These are phyloP conservation scores for Hyposoter dolosus DNA, from an alignment of 2,888 invertebrate species.

Conservation along the genomic window DNA sequence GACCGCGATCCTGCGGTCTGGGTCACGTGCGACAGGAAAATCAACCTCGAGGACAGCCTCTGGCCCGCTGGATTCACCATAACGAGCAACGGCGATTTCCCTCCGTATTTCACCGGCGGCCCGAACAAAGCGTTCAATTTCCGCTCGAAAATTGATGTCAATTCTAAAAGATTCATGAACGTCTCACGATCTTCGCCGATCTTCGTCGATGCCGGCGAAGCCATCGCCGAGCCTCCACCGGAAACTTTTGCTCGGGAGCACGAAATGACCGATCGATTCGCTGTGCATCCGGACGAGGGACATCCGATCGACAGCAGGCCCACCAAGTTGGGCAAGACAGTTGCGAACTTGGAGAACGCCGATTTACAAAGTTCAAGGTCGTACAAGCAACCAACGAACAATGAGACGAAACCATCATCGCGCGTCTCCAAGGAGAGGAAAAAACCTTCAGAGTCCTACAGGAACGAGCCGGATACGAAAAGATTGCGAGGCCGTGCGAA, in stretches of 20 bases:
- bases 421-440: conserved; percentile 4
- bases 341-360: background rate
- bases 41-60: conserved; percentile 65
- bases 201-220: conserved; percentile 46
- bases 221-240: conserved; percentile 30
- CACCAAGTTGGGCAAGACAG: conserved; percentile 23
- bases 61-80: conserved; percentile 53
- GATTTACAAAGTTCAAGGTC: background rate
- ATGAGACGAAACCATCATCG: background rate
- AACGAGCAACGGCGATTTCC: conserved; percentile 36
- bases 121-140: conserved; percentile 14
- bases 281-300: background rate
- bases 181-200: conserved; percentile 58
- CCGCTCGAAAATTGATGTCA: background rate
- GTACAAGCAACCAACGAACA: background rate
- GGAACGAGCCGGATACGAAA: conserved; percentile 1
- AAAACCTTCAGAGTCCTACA: background rate
- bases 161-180: conserved; percentile 14
- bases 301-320: background rate
- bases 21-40: conserved; percentile 26
- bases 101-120: conserved; percentile 44
- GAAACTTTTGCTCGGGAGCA: background rate
- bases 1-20: conserved; percentile 26
- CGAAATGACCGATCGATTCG: background rate
- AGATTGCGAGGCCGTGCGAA: conserved; percentile 24